phyloP scores from a whole-genome alignment of 2,888 invertebrate genomes.

The Molorchus minor region DNA sequence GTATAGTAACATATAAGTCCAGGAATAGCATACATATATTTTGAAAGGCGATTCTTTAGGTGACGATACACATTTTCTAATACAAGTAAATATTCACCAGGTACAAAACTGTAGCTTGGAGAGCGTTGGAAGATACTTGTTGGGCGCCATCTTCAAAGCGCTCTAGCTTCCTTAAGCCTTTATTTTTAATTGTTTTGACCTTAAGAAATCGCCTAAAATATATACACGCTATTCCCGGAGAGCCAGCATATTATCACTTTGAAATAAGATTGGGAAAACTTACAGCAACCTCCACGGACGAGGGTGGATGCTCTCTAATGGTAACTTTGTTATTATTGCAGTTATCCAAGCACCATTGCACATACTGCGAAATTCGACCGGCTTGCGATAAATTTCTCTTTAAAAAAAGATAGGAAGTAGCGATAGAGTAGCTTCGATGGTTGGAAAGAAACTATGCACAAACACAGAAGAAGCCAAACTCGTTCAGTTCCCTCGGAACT shows the following conservation, averaged over 20 bases:
- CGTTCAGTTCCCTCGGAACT: conserved; percentile 83
- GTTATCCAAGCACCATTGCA: conserved; percentile 94
- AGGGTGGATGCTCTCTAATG: conserved; percentile 85
- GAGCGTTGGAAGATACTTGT: too few relatives aligned
- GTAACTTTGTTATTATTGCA: conserved; percentile 86
- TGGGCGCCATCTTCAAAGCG: too few relatives aligned
- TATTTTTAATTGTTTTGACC: too few relatives aligned
- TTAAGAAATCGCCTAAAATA: too few relatives aligned
- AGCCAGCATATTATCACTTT: too few relatives aligned
- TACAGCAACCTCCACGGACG: conserved; percentile 91
- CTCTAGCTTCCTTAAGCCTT: too few relatives aligned
- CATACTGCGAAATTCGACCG: conserved; percentile 81
- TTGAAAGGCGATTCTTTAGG: too few relatives aligned
- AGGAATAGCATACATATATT: neutral
- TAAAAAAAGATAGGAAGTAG: conserved; percentile 80
- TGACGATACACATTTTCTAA: too few relatives aligned
- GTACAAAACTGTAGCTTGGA: too few relatives aligned
- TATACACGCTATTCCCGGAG: too few relatives aligned
- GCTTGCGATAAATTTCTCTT: conserved; percentile 75
- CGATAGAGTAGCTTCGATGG: conserved; percentile 85
- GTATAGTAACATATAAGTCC: neutral
- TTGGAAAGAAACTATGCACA: conserved; percentile 92
- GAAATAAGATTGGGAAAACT: conserved; percentile 62
- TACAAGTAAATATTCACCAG: too few relatives aligned
- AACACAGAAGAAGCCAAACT: conserved; percentile 88